A percentile compares a stretch with the other conserved stretches of the same genome.
Evolutionary conservation across 2,797 vertebrate species (phyloP).

Genomic region (Synaphobranchus kaupii): DNA sequence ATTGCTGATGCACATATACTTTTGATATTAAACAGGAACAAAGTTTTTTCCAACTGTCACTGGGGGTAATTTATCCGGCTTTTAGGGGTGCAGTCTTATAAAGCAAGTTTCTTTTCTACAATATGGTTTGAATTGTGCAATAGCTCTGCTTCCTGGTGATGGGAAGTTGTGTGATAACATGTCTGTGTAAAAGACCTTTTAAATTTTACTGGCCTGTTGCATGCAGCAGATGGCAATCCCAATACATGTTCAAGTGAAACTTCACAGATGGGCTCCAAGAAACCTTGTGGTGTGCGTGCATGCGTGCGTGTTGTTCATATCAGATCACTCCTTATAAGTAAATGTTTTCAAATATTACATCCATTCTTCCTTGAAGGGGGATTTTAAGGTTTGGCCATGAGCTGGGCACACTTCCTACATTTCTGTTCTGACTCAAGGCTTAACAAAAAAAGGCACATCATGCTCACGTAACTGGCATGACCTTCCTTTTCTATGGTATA

Average conservation of each 20-base stretch:
- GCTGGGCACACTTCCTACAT: constrained; percentile 22
- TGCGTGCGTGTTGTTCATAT: neutral
- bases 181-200: neutral
- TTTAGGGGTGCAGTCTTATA: too few species aligned
- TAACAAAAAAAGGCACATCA: constrained; percentile 29
- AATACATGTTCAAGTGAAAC: neutral
- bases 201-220: neutral
- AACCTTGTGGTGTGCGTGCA: neutral
- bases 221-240: constrained; percentile 10
- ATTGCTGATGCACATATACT: too few species aligned
- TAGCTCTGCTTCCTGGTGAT: too few species aligned
- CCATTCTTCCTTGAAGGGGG: neutral
- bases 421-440: too few species aligned
- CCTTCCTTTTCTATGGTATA: constrained; percentile 43
- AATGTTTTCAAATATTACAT: too few species aligned
- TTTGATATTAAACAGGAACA: too few species aligned
- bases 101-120: too few species aligned
- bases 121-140: too few species aligned
- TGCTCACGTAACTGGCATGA: constrained; percentile 41
- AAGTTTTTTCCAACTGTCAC: too few species aligned
- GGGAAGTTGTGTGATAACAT: too few species aligned
- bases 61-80: too few species aligned
- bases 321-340: neutral
- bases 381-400: neutral
- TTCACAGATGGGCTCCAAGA: neutral